Base-by-base conservation (phyloP, 1,140 invertebrate species). In the Drosophila kohkoa region DNA sequence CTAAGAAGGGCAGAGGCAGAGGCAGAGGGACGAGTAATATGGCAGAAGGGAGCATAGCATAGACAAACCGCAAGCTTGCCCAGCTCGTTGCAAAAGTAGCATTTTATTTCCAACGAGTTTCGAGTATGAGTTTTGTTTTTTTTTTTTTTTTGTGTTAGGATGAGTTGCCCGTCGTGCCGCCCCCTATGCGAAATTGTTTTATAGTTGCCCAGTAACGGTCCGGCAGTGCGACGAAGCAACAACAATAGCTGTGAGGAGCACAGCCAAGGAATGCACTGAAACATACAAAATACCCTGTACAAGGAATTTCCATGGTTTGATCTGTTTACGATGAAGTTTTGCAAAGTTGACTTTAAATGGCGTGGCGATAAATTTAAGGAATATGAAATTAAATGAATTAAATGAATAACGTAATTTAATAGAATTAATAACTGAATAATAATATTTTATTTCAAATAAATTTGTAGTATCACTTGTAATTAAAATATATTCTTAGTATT, bases 131-230 rank as follows among this genome's bases (percentile, higher is more conserved):
- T 51, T 38, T 10, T 38, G 3, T 3, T 25, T 25, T 25, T 4
- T 10, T 38, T 20, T 3, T 25, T 25, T 25, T 4, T 0, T 25
- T 25, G 4, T 25, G 20, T 10, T 8, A 3, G 20, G 16, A 46
- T 51, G 68, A 63, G 63, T 62, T 64, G 28, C 48, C 3, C 20
- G 20, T 55, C 57, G 67, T 68, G 35, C 65, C 71, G 54, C 28
- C 54, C 43, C 20, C 69, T 83, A 89, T 80, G 80, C 73, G 80
- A 83, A 87, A 87, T 87, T 83, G 83, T 87, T 87, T 87, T 89
- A 89, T 87, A 87, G 83, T 77, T 83, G 69, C 64, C 77, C 67
- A 58, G 77, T 48, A 68, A 65, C 64, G 85, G 70, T 70, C 70
- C 77, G 77, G 67, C 66, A 58, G 62, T 63, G 62, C 1, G 30